Conservation (phyloP, 2,888 invertebrate genomes). For the Orthonevra nobilis region DNA sequence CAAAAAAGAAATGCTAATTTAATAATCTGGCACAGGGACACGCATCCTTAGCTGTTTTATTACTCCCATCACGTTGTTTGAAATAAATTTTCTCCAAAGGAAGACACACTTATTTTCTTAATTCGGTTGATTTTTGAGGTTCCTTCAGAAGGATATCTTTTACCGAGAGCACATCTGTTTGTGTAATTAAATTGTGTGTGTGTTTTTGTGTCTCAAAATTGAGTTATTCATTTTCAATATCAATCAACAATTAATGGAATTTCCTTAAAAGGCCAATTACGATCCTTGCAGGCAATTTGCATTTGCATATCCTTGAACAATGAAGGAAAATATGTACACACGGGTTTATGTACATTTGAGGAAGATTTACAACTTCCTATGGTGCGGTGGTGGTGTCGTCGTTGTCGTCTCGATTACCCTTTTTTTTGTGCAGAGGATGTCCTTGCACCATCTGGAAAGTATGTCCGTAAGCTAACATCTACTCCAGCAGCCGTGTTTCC, state of each 20-base stretch:
- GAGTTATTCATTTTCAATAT: slow-evolving; percentile 59
- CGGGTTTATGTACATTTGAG: slow-evolving; percentile 35
- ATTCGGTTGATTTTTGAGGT: too few species aligned
- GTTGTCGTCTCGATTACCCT: slow-evolving; percentile 57
- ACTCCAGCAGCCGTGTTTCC: slow-evolving; percentile 59
- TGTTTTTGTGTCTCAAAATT: slow-evolving; percentile 6
- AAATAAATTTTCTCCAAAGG: slow-evolving; percentile 46
- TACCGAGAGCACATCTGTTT: slow-evolving; percentile 33
- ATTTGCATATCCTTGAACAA: slow-evolving; percentile 46
- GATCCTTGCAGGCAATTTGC: slow-evolving; percentile 28
- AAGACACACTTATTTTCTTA: too few species aligned
- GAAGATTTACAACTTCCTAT: slow-evolving; percentile 63
- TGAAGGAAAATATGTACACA: background rate
- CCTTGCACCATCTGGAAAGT: slow-evolving; percentile 62
- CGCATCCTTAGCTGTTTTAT: slow-evolving; percentile 46
- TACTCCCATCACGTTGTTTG: slow-evolving; percentile 54
- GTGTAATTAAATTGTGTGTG: slow-evolving; percentile 45
- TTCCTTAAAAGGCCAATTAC: slow-evolving; percentile 34
- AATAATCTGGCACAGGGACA: slow-evolving; percentile 63
- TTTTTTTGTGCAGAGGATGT: slow-evolving; percentile 34
- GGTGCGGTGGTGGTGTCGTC: too few species aligned
- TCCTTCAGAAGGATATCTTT: slow-evolving; percentile 18
- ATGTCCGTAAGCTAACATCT: slow-evolving; percentile 55
- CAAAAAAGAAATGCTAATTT: slow-evolving; percentile 61
- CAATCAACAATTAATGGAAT: slow-evolving; percentile 63